Evolutionary conservation across 2,797 vertebrate genomes (phyloP).

Genomic region (Erithacus rubecula): DNA sequence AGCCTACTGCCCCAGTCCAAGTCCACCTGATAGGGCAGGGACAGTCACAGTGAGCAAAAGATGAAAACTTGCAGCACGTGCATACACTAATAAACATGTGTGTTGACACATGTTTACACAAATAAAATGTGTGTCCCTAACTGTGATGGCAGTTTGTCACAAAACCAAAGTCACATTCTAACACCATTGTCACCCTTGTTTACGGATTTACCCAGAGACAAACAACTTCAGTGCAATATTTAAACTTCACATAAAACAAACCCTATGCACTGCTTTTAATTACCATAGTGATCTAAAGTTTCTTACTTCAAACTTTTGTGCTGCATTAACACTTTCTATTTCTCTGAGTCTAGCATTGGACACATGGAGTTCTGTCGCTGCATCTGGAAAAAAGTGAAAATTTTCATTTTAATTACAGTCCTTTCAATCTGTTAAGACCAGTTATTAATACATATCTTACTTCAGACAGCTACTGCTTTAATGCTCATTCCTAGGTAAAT

Average conservation of each 20-base stretch:
- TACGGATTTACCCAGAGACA: background rate
- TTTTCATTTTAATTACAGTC: background rate
- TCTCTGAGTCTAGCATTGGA: slow-evolving; percentile 85
- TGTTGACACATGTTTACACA: no score
- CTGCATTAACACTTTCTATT: slow-evolving; percentile 80
- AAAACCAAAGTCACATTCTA: background rate
- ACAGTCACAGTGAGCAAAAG: background rate
- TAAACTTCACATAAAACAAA: background rate
- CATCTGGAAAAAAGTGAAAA: slow-evolving; percentile 75
- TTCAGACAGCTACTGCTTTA: background rate
- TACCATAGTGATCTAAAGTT: background rate
- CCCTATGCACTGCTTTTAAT: background rate
- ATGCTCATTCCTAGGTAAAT: background rate
- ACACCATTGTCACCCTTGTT: background rate
- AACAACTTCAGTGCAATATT: background rate
- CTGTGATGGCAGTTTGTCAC: background rate
- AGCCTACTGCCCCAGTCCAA: background rate
- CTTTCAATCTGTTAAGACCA: background rate
- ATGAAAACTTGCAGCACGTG: background rate
- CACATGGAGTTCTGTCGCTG: slow-evolving; percentile 83
- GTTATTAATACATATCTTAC: background rate
- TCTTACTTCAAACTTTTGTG: slow-evolving; percentile 90
- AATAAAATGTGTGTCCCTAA: background rate
- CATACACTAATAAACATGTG: background rate
- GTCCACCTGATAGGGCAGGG: rapidly evolving